Evolutionary conservation across 2,888 invertebrate species (phyloP), one percentile per base, ranked within the genome.

Genomic region (Yponomeuta cagnagella): DNA sequence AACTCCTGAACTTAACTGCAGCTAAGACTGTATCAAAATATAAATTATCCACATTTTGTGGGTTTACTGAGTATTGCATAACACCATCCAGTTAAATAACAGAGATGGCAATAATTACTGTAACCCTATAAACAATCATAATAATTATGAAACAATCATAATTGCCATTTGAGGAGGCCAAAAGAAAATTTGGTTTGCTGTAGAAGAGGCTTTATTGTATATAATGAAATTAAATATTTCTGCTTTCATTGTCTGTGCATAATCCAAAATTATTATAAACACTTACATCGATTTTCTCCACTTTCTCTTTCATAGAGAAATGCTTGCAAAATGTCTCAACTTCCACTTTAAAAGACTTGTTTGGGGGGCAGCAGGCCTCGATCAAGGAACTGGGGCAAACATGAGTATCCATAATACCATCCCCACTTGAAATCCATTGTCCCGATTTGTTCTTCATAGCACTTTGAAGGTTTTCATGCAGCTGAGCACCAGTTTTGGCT

Each of bases 271-370:
- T 37, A 37, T 37, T 37, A 5, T 37, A 37, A 37, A 5, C 0
- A 58, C 84, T 82, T 81, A 96, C 96, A 93, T 98, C 98, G 78
- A 98, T 97, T 87, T 96, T 97, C 0, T 94, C 91, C 33, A 98
- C 90, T 92, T 98, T 98, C 77, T 98, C 96, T 71, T 93, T 89
- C 83, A 96, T 95, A 0, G 94, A 93, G 74, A 97, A 95, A 86
- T 97, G 97, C 83, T 96, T 97, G 82, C 98, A 97, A 83, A 97
- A 98, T 0, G 97, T 96, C 85, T 98, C 98, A 0, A 98, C 97
- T 73, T 95, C 94, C 10, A 98, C 94, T 92, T 96, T 96, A 81
- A 97, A 98, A 0, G 96, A 94, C 74, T 93, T 92, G 1, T 94
- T 84, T 1, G 86, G 76, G 30, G 86, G 80, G 76, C 94, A 93